phyloP scores from a whole-genome alignment of 2,113 vertebrate species.

The Brachionichthys hirsutus region DNA sequence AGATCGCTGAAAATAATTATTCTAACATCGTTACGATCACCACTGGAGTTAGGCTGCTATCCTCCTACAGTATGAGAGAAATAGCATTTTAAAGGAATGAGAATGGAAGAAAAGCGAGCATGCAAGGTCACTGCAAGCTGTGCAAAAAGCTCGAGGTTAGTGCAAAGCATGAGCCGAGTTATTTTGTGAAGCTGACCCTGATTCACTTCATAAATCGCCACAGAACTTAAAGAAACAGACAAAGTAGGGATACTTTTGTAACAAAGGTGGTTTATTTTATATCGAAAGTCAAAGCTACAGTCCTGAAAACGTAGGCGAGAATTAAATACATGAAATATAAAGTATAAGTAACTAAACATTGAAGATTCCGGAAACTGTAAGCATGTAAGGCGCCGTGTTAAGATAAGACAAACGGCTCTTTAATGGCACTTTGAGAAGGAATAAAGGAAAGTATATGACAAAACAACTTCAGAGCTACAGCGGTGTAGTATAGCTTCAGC shows the following conservation, averaged over 20 bases:
- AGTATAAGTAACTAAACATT: constrained; percentile 79
- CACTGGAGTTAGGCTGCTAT: constrained; percentile 16
- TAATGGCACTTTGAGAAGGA: constrained; percentile 70
- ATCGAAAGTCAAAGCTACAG: constrained; percentile 82
- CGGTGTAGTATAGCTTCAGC: constrained; percentile 62
- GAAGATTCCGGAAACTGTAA: constrained; percentile 76
- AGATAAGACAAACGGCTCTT: constrained; percentile 71
- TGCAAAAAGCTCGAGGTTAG: constrained; percentile 56
- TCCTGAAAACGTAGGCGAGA: constrained; percentile 74
- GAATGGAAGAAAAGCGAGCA: constrained; percentile 27
- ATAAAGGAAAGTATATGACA: constrained; percentile 56
- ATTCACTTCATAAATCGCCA: not conserved
- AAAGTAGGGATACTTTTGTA: constrained; percentile 66
- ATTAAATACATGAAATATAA: constrained; percentile 83
- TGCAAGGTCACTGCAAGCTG: constrained; percentile 50
- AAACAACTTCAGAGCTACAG: constrained; percentile 57
- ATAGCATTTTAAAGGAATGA: constrained; percentile 27
- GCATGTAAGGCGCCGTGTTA: constrained; percentile 84
- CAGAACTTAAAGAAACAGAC: constrained; percentile 59
- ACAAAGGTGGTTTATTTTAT: constrained; percentile 85
- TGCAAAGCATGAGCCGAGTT: constrained; percentile 43
- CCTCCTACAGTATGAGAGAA: constrained; percentile 17
- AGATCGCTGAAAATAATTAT: constrained; percentile 14
- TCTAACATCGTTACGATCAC: constrained; percentile 54
- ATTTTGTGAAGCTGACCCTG: constrained; percentile 22